Conservation (phyloP, 2,888 invertebrate species). For the Apodemia hepburni region DNA sequence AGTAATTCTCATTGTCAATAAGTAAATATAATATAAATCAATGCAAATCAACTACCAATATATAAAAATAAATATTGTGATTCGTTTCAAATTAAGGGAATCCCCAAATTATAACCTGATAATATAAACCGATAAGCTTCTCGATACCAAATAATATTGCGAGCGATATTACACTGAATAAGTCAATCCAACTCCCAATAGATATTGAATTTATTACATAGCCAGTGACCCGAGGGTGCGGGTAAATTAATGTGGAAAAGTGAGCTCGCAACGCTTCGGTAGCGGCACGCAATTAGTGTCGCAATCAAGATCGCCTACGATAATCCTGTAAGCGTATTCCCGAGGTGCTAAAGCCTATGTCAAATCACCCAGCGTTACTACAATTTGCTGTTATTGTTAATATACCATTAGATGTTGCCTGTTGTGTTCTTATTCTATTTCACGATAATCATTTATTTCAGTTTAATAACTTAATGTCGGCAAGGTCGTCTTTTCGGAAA, state of each 20-base stretch:
- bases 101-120: constrained; percentile 10
- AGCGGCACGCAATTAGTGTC: constrained; percentile 50
- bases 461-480: too few species aligned
- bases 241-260: constrained; percentile 40
- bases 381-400: constrained; percentile 9
- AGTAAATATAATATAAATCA: too few species aligned
- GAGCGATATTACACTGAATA: constrained; percentile 28
- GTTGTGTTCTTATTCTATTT: neutral
- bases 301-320: constrained; percentile 54
- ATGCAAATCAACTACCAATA: too few species aligned
- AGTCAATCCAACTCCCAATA: constrained; percentile 29
- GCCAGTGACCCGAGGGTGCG: constrained; percentile 32
- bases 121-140: constrained; percentile 16
- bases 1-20: too few species aligned
- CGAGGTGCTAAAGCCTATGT: constrained; percentile 29
- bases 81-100: neutral
- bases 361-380: constrained; percentile 21
- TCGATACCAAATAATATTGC: constrained; percentile 23
- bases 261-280: constrained; percentile 36
- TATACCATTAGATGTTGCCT: neutral
- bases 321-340: constrained; percentile 50
- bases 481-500: too few species aligned
- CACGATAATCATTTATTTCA: neutral
- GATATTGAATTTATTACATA: constrained; percentile 38
- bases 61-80: neutral